Percentiles rank a stretch among this genome's conserved stretches.
These are phyloP conservation scores for Ladona fulva DNA, from an alignment of 1,140 invertebrate species.

Conservation along the genomic window DNA sequence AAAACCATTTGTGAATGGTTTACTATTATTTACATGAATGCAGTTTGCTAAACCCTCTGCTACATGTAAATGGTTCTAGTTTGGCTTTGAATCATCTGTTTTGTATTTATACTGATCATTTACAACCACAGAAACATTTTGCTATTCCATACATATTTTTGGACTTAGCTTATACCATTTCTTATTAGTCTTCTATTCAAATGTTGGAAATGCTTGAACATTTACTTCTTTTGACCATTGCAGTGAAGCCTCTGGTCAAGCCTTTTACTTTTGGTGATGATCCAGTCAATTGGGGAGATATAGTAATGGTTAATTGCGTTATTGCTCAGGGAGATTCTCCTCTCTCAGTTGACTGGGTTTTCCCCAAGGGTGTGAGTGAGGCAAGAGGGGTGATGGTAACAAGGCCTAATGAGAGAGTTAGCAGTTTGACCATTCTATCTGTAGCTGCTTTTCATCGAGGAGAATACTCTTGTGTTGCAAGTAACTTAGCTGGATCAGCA, in stretches of 20 bases:
- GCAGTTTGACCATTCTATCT: slow-evolving; percentile 26
- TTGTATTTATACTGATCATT: too few relatives aligned
- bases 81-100: too few relatives aligned
- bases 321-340: slow-evolving; percentile 30
- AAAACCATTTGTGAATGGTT: not conserved
- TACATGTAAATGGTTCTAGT: too few relatives aligned
- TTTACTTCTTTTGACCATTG: slow-evolving; percentile 29
- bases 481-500: slow-evolving; percentile 50
- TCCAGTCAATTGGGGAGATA: slow-evolving; percentile 34
- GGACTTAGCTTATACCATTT: too few relatives aligned
- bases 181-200: too few relatives aligned
- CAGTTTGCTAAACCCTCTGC: too few relatives aligned
- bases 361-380: slow-evolving; percentile 28
- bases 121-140: too few relatives aligned
- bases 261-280: slow-evolving; percentile 63
- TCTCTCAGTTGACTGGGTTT: slow-evolving; percentile 29
- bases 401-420: slow-evolving; percentile 25
- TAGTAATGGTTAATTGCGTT: slow-evolving; percentile 38
- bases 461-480: slow-evolving; percentile 25
- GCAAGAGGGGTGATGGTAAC: slow-evolving; percentile 14
- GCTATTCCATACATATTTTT: too few relatives aligned
- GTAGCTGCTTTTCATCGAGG: slow-evolving; percentile 31
- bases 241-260: slow-evolving; percentile 61
- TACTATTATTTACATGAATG: too few relatives aligned
- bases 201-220: not conserved